Percentiles rank a stretch among this genome's conserved stretches.
phyloP scores from a whole-genome alignment of 1,140 invertebrate genomes.

The Drosophila punjabiensis region DNA sequence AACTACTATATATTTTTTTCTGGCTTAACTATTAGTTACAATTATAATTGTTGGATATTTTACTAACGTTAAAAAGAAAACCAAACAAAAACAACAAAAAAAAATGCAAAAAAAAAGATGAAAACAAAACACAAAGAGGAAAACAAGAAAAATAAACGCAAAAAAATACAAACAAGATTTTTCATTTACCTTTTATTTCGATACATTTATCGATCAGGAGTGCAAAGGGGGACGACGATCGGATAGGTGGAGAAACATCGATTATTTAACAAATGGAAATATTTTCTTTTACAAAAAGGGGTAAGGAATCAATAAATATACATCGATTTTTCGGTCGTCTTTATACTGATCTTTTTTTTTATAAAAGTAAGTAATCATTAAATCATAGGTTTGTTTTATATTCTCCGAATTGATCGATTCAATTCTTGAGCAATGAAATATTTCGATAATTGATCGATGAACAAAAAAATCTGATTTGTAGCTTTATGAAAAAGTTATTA shows the following conservation, averaged over 20 bases:
- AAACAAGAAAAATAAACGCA: conserved; percentile 66
- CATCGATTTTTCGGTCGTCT: no score
- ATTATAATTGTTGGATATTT: conserved; percentile 82
- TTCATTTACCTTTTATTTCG: not conserved
- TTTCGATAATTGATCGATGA: no score
- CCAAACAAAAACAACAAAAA: conserved; percentile 44
- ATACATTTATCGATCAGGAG: not conserved
- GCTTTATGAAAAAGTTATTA: no score
- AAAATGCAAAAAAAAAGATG: conserved; percentile 38
- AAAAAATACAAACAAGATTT: conserved; percentile 44
- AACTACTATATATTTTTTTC: conserved; percentile 72
- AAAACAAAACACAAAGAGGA: conserved; percentile 38
- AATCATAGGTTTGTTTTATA: not conserved
- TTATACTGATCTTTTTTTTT: not conserved
- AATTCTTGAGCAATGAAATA: no score
- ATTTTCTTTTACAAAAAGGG: no score
- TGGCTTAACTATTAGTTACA: conserved; percentile 81
- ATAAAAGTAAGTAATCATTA: not conserved
- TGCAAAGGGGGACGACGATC: no score
- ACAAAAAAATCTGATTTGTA: no score
- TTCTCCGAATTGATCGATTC: no score
- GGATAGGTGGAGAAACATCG: no score
- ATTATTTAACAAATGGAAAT: no score
- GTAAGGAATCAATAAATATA: no score
- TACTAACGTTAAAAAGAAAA: conserved; percentile 80